Evolutionary conservation across 2,888 invertebrate genomes (phyloP).

Genomic region (Sinotaia quadrata): DNA sequence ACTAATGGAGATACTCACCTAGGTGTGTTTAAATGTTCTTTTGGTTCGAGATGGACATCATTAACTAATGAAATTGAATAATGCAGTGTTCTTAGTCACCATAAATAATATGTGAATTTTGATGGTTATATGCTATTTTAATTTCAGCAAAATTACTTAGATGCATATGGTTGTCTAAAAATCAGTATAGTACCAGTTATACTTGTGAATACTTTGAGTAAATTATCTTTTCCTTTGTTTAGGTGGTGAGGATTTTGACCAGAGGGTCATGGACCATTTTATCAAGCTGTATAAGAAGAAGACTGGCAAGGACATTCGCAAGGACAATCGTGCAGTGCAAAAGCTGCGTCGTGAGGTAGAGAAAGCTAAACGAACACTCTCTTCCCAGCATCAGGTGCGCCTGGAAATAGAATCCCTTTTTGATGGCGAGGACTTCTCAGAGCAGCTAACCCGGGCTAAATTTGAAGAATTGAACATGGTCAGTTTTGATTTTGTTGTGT

Average conservation of each 20-base stretch:
- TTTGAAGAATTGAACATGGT: conserved; percentile 98
- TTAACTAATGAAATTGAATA: not conserved
- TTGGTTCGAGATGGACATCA: no score
- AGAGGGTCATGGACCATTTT: conserved; percentile 98
- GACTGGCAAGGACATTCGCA: conserved; percentile 96
- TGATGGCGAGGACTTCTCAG: conserved; percentile 98
- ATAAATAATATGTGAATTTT: no score
- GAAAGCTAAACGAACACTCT: conserved; percentile 96
- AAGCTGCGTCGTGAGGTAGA: conserved; percentile 97
- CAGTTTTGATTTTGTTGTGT: conserved; percentile 36
- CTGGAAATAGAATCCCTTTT: conserved; percentile 99
- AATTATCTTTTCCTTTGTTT: not conserved
- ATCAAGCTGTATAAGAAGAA: conserved; percentile 99
- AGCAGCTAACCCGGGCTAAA: conserved; percentile 97
- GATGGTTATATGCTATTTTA: no score
- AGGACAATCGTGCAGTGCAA: conserved; percentile 93
- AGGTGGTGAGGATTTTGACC: conserved; percentile 98
- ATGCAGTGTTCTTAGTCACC: no score
- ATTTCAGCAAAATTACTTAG: no score
- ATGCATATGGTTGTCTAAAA: no score
- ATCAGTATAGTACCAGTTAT: no score
- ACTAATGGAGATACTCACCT: conserved; percentile 97
- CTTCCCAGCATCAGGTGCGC: conserved; percentile 93
- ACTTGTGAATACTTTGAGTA: no score
- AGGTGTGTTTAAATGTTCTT: conserved; percentile 72